These are phyloP conservation scores for Kryptolebias marmoratus DNA, from an alignment of 2,113 vertebrate genomes.

Conservation along the genomic window DNA sequence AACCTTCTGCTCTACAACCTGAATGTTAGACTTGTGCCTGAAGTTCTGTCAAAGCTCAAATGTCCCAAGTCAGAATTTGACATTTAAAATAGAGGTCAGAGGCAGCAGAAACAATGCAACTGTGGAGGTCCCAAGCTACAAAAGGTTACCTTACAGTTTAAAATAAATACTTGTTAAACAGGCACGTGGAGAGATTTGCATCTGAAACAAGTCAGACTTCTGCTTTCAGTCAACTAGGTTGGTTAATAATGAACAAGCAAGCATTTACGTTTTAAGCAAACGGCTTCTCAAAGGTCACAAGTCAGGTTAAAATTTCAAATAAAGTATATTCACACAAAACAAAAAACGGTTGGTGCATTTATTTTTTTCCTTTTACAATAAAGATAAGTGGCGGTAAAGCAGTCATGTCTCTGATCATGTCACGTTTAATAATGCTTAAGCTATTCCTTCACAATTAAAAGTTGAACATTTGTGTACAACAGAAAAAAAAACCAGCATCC, in stretches of 20 bases:
- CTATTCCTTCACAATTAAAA: too few species aligned
- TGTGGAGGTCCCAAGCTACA: background rate
- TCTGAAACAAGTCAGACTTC: background rate
- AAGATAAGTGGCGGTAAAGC: too few species aligned
- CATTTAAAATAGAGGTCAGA: conserved; percentile 3
- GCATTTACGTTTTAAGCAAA: too few species aligned
- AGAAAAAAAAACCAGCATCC: background rate
- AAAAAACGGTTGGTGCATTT: too few species aligned
- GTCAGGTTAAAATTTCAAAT: too few species aligned
- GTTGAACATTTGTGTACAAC: too few species aligned
- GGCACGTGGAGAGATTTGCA: background rate
- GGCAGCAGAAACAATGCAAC: background rate
- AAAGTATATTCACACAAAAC: too few species aligned
- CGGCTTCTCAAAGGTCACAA: too few species aligned
- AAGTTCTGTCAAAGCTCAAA: conserved; percentile 7
- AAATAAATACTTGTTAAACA: background rate
- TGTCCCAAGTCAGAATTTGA: background rate
- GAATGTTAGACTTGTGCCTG: background rate
- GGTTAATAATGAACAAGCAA: background rate
- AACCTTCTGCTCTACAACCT: conserved; percentile 15
- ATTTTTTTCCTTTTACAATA: too few species aligned
- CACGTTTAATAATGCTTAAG: too few species aligned
- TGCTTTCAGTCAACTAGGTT: background rate
- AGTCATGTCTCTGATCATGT: too few species aligned
- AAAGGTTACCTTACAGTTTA: background rate